Base-by-base conservation (phyloP, 2,797 vertebrate species). In the Glyptemys insculpta region DNA sequence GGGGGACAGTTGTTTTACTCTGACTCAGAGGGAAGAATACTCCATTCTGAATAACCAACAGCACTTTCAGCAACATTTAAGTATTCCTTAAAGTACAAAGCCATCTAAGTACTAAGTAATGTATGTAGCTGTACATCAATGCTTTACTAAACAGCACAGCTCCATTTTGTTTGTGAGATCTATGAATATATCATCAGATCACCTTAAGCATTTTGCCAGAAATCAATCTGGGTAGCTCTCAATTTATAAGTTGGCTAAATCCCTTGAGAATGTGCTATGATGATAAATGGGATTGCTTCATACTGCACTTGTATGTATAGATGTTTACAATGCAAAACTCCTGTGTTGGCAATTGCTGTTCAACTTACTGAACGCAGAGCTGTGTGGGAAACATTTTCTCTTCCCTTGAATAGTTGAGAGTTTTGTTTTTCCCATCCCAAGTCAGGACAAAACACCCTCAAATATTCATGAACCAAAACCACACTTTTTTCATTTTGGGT, bases 281-380 rank as follows among this genome's bases (percentile, higher is more conserved):
- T 68, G 65, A 68, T 68, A n/a, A 21, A 37, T 19, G n/a, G 2
- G 0, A 1, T 27, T 81, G 47, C 34, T 83, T 83, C 79, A 90
- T 72, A 34, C 41, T 87, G 25, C 84, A 90, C 10, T 53, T 85
- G 16, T 85, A n/a, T 86, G 89, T 68, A 78, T 88, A 27, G 83
- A 18, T 59, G 85, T 93, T 91, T 95, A 31, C 41, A 83, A 44
- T n/a, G 8, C 8, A 85, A 90, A 90, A 92, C 25, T 80, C 93
- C 37, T 3, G 3, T 84, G 79, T 91, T 85, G 93, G 57, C 81
- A 86, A 94, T 85, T 83, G 8, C 27, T 90, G 8, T 15, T 95
- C 29, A 82, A n/a, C 8, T 53, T 82, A 53, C 25, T 93, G 79
- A 95, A 87, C 25, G 89, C 1, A 68, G 16, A 37, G 65, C 8